These are phyloP conservation scores for Sciurus niger DNA, from an alignment of 2,113 vertebrate genomes.

Conservation along the genomic window DNA sequence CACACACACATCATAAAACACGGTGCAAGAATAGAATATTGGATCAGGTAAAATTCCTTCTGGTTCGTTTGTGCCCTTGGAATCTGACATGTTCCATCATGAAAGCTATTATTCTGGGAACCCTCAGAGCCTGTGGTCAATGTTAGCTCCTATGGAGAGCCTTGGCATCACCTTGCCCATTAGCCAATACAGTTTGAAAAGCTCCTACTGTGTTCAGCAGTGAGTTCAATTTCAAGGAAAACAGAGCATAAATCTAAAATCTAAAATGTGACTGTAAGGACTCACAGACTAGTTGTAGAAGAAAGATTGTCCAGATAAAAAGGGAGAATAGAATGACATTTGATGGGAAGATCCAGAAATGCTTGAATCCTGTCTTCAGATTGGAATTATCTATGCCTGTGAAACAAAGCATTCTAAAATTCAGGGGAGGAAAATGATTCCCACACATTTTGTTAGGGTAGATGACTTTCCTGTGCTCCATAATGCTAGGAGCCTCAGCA, in stretches of 20 bases:
- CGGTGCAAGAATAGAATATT: background rate
- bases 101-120: slow-evolving; percentile 32
- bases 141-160: background rate
- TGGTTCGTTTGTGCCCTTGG: background rate
- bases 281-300: background rate
- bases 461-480: background rate
- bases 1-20: background rate
- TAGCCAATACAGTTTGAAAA: background rate
- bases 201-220: background rate
- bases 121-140: background rate
- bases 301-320: slow-evolving; percentile 22
- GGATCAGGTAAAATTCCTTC: background rate
- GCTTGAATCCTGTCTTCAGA: background rate
- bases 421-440: background rate
- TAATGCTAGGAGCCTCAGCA: background rate
- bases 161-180: background rate
- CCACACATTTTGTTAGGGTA: background rate
- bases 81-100: background rate
- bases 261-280: background rate
- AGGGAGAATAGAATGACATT: slow-evolving; percentile 39
- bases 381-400: background rate
- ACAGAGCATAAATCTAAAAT: background rate
- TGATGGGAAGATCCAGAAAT: background rate
- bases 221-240: background rate
- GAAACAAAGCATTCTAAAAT: slow-evolving; percentile 20